A percentile compares a stretch with the other conserved stretches of the same genome.
phyloP scores from a whole-genome alignment of 37 sponge, comb jelly and placozoan species.

The Axinella damicornis region DNA sequence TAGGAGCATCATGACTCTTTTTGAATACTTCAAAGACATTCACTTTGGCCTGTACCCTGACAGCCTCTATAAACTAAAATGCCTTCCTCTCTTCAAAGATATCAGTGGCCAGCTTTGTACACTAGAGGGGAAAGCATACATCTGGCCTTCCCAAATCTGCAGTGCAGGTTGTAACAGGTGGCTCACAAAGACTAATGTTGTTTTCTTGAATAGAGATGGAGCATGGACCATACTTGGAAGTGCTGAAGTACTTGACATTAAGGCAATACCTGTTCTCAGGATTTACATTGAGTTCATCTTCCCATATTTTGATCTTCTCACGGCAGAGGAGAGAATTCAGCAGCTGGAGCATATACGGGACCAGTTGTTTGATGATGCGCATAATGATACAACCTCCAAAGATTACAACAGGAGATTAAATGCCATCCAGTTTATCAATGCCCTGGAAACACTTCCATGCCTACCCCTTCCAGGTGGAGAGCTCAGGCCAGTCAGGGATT shows the following conservation, averaged over 20 bases:
- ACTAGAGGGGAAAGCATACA: constrained; percentile 12
- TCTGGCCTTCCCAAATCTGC: constrained; percentile 34
- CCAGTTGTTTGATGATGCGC: not conserved
- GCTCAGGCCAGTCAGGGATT: constrained; percentile 30
- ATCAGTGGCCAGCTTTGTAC: constrained; percentile 13
- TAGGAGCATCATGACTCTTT: not conserved
- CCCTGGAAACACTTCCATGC: constrained; percentile 20
- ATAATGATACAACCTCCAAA: not conserved
- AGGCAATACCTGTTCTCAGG: not conserved
- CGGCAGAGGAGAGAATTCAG: constrained; percentile 22
- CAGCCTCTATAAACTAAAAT: constrained; percentile 6
- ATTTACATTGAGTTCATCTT: constrained; percentile 51
- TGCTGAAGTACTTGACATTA: constrained; percentile 1
- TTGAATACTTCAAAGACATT: constrained; percentile 39
- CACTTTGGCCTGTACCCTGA: not conserved
- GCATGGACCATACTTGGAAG: constrained; percentile 38
- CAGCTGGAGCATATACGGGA: constrained; percentile 62
- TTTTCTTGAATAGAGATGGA: constrained; percentile 41
- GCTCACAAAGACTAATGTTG: not conserved
- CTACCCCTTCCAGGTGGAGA: constrained; percentile 9
- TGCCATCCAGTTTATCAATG: constrained; percentile 10
- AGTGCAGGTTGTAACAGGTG: constrained; percentile 38
- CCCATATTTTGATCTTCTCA: constrained; percentile 25
- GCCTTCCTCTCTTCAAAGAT: constrained; percentile 54
- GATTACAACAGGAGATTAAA: not conserved